These are phyloP conservation scores for Galeruca laticollis DNA, from an alignment of 2,888 invertebrate genomes.

Conservation along the genomic window DNA sequence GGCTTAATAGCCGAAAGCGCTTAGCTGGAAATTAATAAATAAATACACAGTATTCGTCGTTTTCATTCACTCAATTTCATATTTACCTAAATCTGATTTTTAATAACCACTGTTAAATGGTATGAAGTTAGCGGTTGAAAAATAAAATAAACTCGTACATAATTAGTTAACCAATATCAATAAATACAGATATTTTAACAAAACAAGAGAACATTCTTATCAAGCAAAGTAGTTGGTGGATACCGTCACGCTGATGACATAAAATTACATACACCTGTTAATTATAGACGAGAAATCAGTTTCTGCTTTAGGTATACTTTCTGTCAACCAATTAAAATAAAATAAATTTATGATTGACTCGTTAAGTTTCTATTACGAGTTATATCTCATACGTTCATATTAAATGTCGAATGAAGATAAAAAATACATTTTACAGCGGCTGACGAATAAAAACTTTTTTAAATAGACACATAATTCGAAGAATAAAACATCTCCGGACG, in stretches of 20 bases:
- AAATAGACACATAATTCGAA: slow-evolving; percentile 39
- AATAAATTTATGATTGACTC: slow-evolving; percentile 31
- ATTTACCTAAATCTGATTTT: no score
- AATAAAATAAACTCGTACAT: no score
- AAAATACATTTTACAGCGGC: slow-evolving; percentile 33
- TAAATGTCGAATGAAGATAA: slow-evolving; percentile 31
- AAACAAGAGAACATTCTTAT: neutral
- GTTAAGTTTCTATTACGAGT: slow-evolving; percentile 22
- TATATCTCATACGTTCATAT: slow-evolving; percentile 16
- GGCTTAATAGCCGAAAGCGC: no score
- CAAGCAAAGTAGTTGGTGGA: neutral
- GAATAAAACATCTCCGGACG: slow-evolving; percentile 35
- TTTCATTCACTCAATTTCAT: no score
- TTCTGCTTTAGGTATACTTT: slow-evolving; percentile 6
- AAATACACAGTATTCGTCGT: no score
- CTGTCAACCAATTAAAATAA: slow-evolving; percentile 31
- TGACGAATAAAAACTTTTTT: slow-evolving; percentile 36
- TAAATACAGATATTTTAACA: neutral
- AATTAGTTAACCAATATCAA: neutral
- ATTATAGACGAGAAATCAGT: neutral
- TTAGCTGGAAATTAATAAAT: no score
- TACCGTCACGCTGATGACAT: neutral
- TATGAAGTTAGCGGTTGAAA: no score
- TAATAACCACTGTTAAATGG: no score
- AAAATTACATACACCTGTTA: slow-evolving; percentile 5